Base-by-base conservation (phyloP, 1,140 invertebrate species). In the Pseudomyrmex gracilis region DNA sequence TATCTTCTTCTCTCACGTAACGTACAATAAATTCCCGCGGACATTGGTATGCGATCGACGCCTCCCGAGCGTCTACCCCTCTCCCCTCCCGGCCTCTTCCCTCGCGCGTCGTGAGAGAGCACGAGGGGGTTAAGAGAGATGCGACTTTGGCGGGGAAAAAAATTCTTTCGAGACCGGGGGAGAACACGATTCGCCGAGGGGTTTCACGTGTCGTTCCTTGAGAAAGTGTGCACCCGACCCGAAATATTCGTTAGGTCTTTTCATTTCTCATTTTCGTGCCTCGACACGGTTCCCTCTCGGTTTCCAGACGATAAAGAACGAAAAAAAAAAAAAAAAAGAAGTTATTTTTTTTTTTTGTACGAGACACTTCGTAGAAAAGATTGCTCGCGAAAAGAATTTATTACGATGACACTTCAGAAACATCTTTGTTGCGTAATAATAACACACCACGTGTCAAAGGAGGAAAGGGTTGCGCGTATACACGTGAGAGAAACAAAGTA, bases 21-120 rank as follows among this genome's bases (percentile, higher is more conserved):
- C 84, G 82, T 85, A 87, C 89, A 89, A 91, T 86, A 91, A 91
- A 91, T 91, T 91, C 88, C 76, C 83, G 82, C 73, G 86, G 86
- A 88, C 88, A 91, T 91, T 91, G 90, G 90, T 91, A 91, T 91
- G 90, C 90, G 83, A 87, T 90, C 83, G 85, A 83, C 89, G 88
- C 87, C 82, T 82, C 12, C 82, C 61, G 87, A 87, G 61, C 78
- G 74, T 34, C 34, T 34, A 4, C 24, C 1, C 34, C 74, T 34
- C 34, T 34, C 34, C 24, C 1, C 34, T n/a, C 86, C 73, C 51
- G 24, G 66, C 70, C 66, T 71, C 84, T 73, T 77, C 67, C 68
- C 58, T 49, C 60, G 20, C n/a, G 13, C 82, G 49, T 49, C 68
- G 85, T 15, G 55, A 76, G 86, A 68, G 60, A 68, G 57, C 57